A percentile compares a stretch with the other conserved stretches of the same genome.
Evolutionary conservation across 2,888 invertebrate species (phyloP).

Genomic region (Eupithecia subfuscata): DNA sequence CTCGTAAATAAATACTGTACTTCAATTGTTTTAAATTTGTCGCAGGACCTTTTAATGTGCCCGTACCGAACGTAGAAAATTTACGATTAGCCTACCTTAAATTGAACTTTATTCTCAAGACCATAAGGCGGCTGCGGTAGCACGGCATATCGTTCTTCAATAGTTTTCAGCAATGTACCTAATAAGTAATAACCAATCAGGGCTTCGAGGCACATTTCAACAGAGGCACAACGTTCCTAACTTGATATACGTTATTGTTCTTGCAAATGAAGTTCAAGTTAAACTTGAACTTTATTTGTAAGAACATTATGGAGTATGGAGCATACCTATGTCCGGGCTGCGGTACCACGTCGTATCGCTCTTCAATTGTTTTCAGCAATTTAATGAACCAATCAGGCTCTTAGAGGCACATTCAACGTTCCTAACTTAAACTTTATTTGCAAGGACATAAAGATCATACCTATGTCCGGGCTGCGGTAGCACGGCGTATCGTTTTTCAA

Average conservation of each 20-base stretch:
- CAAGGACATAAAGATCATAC: conserved; percentile 54
- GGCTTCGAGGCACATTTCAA: conserved; percentile 51
- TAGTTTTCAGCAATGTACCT: conserved; percentile 66
- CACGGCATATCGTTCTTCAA: conserved; percentile 90
- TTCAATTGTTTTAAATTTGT: no score
- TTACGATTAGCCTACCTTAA: no score
- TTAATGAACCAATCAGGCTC: conserved; percentile 72
- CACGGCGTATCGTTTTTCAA: conserved; percentile 93
- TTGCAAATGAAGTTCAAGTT: no score
- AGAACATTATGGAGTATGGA: no score
- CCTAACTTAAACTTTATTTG: not conserved
- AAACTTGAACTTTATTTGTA: no score
- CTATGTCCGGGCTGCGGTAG: conserved; percentile 94
- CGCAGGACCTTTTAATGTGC: no score
- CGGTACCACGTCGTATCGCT: conserved; percentile 91
- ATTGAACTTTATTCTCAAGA: no score
- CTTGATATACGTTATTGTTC: no score
- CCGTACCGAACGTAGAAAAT: no score
- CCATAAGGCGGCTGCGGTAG: conserved; percentile 87
- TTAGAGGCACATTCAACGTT: conserved; percentile 48
- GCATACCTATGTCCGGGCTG: conserved; percentile 91
- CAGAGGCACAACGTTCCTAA: not conserved
- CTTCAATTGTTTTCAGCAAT: conserved; percentile 78
- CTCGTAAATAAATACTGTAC: no score
- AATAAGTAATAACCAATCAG: conserved; percentile 80